Base-by-base conservation (phyloP, 53 echinoderm and acorn worm species). In the Antedon mediterranea region DNA sequence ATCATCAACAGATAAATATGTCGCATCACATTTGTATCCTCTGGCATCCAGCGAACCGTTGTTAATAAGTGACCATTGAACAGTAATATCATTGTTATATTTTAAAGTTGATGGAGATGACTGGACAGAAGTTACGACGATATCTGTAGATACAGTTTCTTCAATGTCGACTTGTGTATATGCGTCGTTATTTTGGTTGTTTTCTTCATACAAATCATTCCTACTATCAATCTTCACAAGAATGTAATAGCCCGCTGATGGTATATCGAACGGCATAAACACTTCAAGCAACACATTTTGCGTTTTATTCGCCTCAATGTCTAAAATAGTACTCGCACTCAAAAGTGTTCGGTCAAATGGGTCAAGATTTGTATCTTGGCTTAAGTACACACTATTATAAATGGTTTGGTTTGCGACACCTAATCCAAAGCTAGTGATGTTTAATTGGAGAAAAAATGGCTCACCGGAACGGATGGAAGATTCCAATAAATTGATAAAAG, bases 181-280 rank as follows among this genome's bases (percentile, higher is more conserved):
- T 31, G 79, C 79, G 7, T 71, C 34, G 71, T 79, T 79, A 33
- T 79, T 79, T 4, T 70, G 26, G 33, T 79, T 79, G 32, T 31
- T 34, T 30, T 31, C 31, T 79, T 79, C 79, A 28, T 79, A 79
- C 3, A 79, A 32, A 79, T 79, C 79, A 79, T 79, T 71, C 13
- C 79, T 71, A 79, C 71, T 71, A 33, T 79, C 79, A 27, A 79
- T 71, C 14, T 79, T 20, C 26, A 79, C 79, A 26, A 79, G 79
- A 9, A 79, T 32, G 28, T 79, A 79, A 71, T 79, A 79, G 30
- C 30, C 71, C 5, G 79, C 79, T 23, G 79, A 71, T 26, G 79
- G 79, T 30, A 79, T 79, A 31, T 79, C 79, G 34, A 70, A 79
- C 4, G 79, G 79, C 79, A 79, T 79, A 26, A 79, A 79, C 6